Evolutionary conservation across 2,888 invertebrate genomes (phyloP), one percentile per base, ranked within the genome.

Genomic region (Caenorhabditis drosophilae): DNA sequence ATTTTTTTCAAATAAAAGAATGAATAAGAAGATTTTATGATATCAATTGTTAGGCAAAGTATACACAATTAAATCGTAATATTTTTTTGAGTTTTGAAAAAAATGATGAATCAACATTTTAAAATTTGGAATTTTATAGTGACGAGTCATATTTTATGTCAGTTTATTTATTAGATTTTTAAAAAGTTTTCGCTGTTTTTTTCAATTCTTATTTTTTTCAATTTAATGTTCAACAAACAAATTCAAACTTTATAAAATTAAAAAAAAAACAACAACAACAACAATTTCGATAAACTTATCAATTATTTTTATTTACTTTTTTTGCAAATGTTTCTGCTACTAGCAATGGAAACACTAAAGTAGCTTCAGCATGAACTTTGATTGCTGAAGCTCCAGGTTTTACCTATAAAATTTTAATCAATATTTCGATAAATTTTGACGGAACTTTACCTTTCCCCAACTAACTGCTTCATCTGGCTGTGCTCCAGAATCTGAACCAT

Each of bases 381-480:
- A 74, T 62, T 1, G 74, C 69, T 9, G 53, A 49, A 3, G 69
- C 67, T 15, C 47, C 35, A 25, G 74, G 71, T 40, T 74, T 74
- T 47, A 74, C 61, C 63, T 63, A 35, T 26, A 49, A 45, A 53
- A 26, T 38, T 16, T 16, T 16, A 15, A 4, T n/a, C n/a, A n/a
- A n/a, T n/a, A 47, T 50, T 18, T 34, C 12, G 22, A 47, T 15
- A 54, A 53, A 42, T n/a, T 44, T 42, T 25, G 44, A 41, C 20
- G 40, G 55, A 18, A 50, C 38, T 1, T 26, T 16, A 63, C 67
- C 52, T 98, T 98, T 0, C 98, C 98, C 98, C 98, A 98, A 2
- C 96, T 96, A 1, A 96, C 89, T 0, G 98, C 98, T 86, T 98
- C 98, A 86, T 98, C 98, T 0, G 98, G 98, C 57, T 92, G 88